These are phyloP conservation scores for Leptopilina boulardi DNA, from an alignment of 1,140 invertebrate species.

Conservation along the genomic window DNA sequence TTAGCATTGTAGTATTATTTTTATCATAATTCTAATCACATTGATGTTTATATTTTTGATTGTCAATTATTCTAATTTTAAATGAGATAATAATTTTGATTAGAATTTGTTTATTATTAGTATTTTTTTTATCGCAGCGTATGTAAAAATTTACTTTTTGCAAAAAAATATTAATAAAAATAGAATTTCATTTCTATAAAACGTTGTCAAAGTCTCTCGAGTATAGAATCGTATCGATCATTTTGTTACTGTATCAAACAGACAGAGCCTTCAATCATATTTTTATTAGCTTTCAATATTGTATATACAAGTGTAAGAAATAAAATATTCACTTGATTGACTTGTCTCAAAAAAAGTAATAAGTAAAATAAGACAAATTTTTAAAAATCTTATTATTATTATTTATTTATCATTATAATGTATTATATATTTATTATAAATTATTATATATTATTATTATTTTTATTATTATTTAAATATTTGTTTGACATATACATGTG, in stretches of 20 bases:
- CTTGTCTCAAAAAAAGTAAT: not conserved
- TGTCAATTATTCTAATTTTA: no score
- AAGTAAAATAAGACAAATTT: not conserved
- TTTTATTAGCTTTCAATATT: not conserved
- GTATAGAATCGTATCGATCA: constrained; percentile 2
- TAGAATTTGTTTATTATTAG: no score
- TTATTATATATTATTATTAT: not conserved
- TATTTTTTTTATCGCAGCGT: not conserved
- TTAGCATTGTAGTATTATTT: no score
- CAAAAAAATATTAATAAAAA: not conserved
- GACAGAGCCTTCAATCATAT: constrained; percentile 1
- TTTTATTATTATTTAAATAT: not conserved
- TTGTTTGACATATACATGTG: not conserved
- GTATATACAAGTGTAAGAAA: not conserved
- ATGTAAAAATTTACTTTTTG: not conserved
- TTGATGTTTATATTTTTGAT: no score
- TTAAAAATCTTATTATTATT: not conserved
- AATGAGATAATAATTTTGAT: no score
- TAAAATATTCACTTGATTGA: not conserved
- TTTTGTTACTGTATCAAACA: not conserved
- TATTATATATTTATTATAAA: not conserved
- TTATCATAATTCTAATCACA: no score
- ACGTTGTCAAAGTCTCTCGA: not conserved
- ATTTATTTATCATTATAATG: no score
- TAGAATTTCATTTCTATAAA: not conserved